Conservation (phyloP, 1,140 invertebrate genomes). For the Zaprionus africanus region DNA sequence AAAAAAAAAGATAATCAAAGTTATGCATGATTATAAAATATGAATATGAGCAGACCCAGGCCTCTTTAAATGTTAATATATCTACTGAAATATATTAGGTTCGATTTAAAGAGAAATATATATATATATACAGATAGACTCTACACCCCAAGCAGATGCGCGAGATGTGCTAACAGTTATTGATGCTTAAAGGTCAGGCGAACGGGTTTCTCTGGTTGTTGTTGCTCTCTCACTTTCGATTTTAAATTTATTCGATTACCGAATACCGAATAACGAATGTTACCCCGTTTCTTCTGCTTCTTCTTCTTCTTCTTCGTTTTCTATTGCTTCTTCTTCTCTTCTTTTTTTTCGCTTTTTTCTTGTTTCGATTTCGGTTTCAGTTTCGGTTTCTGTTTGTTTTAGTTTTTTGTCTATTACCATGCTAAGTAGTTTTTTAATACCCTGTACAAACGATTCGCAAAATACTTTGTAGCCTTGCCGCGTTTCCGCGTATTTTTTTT, state of each 20-base stretch:
- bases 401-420: background rate
- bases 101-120: background rate
- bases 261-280: constrained; percentile 57
- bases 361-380: constrained; percentile 7
- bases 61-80: constrained; percentile 13
- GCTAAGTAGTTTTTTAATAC: background rate
- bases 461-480: background rate
- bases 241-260: constrained; percentile 66
- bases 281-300: constrained; percentile 27
- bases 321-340: constrained; percentile 6
- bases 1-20: background rate
- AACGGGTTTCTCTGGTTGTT: constrained; percentile 57
- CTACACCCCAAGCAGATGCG: background rate
- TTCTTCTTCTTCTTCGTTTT: constrained; percentile 3
- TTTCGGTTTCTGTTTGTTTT: constrained; percentile 8
- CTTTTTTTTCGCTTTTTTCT: constrained; percentile 23
- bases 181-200: constrained; percentile 78
- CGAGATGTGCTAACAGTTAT: constrained; percentile 76
- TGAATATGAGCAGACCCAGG: constrained; percentile 5
- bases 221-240: constrained; percentile 69
- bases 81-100: constrained; percentile 19
- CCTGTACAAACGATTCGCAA: constrained; percentile 5
- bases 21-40: constrained; percentile 11
- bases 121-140: no score
- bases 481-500: constrained; percentile 2